Conservation (phyloP, 2,797 vertebrate species). For the Esox lucius region DNA sequence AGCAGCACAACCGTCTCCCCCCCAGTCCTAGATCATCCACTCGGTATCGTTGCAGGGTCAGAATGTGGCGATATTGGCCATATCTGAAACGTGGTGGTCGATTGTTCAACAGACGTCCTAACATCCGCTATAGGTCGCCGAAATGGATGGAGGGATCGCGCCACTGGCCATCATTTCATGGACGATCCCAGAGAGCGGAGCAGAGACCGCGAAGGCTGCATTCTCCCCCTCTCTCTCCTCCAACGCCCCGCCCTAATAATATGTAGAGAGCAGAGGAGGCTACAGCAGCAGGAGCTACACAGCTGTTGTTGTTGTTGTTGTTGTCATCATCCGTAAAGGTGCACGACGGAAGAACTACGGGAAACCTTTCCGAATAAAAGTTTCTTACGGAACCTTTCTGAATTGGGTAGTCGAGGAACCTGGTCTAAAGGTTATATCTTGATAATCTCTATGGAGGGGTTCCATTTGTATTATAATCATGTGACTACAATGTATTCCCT, state of each 20-base stretch:
- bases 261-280: constrained; percentile 39
- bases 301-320: not conserved
- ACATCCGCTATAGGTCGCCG: constrained; percentile 52
- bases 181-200: constrained; percentile 1
- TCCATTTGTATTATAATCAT: no score
- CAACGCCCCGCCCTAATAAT: constrained; percentile 58
- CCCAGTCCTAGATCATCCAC: not conserved
- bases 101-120: constrained; percentile 9
- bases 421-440: no score
- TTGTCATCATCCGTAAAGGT: not conserved
- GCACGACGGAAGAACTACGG: no score
- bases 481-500: no score
- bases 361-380: no score
- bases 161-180: constrained; percentile 38
- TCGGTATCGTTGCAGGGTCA: constrained; percentile 22
- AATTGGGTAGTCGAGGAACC: no score
- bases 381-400: no score
- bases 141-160: constrained; percentile 58
- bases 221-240: constrained; percentile 31
- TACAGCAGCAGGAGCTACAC: not conserved
- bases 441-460: no score
- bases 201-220: constrained; percentile 45
- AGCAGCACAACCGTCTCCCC: constrained; percentile 26
- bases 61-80: constrained; percentile 21
- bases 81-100: constrained; percentile 14